Percentiles rank a stretch among this genome's conserved stretches.
These are phyloP conservation scores for Drosophila tani DNA, from an alignment of 1,140 invertebrate species.

Conservation along the genomic window DNA sequence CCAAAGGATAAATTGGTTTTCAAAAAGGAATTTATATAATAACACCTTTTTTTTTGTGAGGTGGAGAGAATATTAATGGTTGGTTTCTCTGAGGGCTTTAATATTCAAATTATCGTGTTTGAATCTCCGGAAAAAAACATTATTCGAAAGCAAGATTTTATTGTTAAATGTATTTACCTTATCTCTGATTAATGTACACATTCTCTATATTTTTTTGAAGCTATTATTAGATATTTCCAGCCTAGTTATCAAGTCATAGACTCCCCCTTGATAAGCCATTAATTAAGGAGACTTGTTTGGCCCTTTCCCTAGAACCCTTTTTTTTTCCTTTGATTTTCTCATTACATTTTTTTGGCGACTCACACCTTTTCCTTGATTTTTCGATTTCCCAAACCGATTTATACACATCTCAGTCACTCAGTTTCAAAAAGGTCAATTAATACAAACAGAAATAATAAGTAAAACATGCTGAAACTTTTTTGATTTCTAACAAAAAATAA, in stretches of 20 bases:
- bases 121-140: no score
- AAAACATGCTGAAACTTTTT: slow-evolving; percentile 27
- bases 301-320: not conserved
- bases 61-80: no score
- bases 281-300: slow-evolving; percentile 16
- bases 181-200: not conserved
- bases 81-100: no score
- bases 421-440: slow-evolving; percentile 52
- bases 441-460: slow-evolving; percentile 19
- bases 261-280: not conserved
- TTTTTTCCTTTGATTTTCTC: slow-evolving; percentile 22
- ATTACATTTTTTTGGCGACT: slow-evolving; percentile 31
- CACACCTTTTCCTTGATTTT: slow-evolving; percentile 7
- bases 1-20: not conserved
- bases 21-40: not conserved
- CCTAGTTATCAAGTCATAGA: slow-evolving; percentile 4
- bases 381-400: slow-evolving; percentile 48
- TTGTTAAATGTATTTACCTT: no score
- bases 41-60: no score
- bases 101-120: no score
- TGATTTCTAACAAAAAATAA: slow-evolving; percentile 29
- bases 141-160: no score
- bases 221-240: not conserved
- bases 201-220: not conserved
- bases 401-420: slow-evolving; percentile 6